A percentile compares a stretch with the other conserved stretches of the same genome.
These are phyloP conservation scores for Pluvianellus socialis DNA, from an alignment of 2,113 vertebrate species.

Conservation along the genomic window DNA sequence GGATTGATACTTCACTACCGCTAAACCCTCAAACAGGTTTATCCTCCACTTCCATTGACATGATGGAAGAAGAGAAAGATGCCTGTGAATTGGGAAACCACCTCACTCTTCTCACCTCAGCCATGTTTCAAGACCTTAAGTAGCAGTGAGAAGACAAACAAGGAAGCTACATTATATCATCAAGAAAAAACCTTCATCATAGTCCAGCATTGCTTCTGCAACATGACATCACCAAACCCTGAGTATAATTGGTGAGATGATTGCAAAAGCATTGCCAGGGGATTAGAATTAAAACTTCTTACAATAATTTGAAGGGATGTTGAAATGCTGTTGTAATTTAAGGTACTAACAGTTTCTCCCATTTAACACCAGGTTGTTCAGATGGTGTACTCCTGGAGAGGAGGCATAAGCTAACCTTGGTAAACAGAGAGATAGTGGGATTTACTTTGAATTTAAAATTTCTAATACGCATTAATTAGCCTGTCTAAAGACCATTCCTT, in stretches of 20 bases:
- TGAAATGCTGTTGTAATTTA: conserved; percentile 13
- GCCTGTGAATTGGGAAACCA: background rate
- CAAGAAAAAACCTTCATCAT: background rate
- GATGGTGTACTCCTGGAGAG: conserved; percentile 36
- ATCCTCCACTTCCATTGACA: background rate
- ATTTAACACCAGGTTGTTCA: conserved; percentile 49
- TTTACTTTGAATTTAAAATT: conserved; percentile 45
- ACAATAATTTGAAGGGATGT: background rate
- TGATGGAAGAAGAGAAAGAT: background rate
- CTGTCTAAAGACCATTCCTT: conserved; percentile 45
- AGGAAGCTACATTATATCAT: background rate
- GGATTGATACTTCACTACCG: fast-evolving
- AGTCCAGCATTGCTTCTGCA: background rate
- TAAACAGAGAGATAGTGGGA: conserved; percentile 53
- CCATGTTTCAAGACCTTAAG: background rate
- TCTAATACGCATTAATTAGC: conserved; percentile 19
- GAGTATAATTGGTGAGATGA: background rate
- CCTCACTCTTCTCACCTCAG: background rate
- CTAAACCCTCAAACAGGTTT: background rate
- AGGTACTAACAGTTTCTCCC: conserved; percentile 35
- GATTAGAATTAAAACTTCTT: background rate
- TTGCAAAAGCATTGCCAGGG: conserved; percentile 11
- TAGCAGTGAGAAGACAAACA: background rate
- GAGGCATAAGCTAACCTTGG: conserved; percentile 22
- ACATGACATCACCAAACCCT: background rate